Conservation (phyloP, 2,888 invertebrate species). For the Mycogona germanica region DNA sequence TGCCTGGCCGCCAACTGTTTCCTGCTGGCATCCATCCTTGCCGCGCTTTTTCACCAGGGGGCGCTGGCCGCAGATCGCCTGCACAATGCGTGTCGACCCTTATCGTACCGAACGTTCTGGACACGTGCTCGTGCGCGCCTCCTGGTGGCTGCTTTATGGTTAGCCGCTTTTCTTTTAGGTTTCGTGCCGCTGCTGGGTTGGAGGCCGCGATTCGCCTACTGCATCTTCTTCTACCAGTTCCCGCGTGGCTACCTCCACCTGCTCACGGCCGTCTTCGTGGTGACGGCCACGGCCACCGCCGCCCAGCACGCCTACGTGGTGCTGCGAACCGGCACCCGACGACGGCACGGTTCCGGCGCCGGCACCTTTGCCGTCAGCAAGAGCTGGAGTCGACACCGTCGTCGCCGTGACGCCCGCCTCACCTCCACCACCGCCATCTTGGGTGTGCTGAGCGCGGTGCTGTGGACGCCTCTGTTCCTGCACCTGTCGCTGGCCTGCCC, state of each 20-base stretch:
- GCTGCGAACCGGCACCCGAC: conserved; percentile 6
- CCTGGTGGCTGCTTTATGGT: neutral
- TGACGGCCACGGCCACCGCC: neutral
- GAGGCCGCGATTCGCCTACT: conserved; percentile 12
- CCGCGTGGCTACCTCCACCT: conserved; percentile 1
- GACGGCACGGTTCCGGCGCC: conserved; percentile 1
- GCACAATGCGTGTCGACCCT: neutral
- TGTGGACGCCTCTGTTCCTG: conserved; percentile 15
- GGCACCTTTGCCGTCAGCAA: conserved; percentile 9
- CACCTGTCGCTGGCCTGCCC: conserved; percentile 14
- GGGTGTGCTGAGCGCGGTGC: conserved; percentile 2
- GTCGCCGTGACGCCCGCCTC: neutral
- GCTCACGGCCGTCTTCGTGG: conserved; percentile 6
- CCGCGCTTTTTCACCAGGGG: conserved; percentile 9
- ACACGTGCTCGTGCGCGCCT: neutral
- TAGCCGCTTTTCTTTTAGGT: neutral
- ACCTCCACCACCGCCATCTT: conserved; percentile 12
- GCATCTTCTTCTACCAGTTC: conserved; percentile 17
- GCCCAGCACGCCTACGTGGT: conserved; percentile 10
- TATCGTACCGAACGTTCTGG: conserved; percentile 12
- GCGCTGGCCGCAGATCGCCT: conserved; percentile 8
- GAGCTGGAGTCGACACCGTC: conserved; percentile 3
- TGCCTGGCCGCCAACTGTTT: conserved; percentile 12
- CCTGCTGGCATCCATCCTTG: neutral
- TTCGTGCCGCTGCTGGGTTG: conserved; percentile 14